Evolutionary conservation across 2,888 invertebrate species (phyloP), one percentile per base, ranked within the genome.

Genomic region (Conistra vaccinii): DNA sequence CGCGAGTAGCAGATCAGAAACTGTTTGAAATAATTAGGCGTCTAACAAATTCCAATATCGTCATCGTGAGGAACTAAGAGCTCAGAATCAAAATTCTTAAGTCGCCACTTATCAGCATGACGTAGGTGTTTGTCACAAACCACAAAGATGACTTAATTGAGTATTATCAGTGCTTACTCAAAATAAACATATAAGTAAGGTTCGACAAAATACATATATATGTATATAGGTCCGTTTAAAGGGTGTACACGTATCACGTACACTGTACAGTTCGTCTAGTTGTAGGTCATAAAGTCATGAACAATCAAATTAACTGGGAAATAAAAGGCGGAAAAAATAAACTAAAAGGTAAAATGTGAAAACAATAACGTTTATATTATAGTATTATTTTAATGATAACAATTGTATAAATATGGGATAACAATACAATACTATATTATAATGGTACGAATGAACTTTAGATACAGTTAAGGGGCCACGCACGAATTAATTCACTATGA

Each of bases 81-180:
- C 35, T 35, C 5, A 6, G 35, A 35, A 35, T 35, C 35, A 35
- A 35, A 35, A 3, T 35, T 35, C 35, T 35, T 35, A 35, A 35
- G 35, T 35, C 35, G 35, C 35, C 35, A 35, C 35, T 35, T 35
- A 35, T 35, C 35, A 35, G 35, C 35, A 35, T 35, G 35, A 35
- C 35, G 35, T 57, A 51, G 12, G 6, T 57, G 17, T 65, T 55
- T 12, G 29, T 61, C 45, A 55, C 53, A 75, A 53, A 78, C 68
- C n/a, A 62, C 48, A 67, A 81, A n/a, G 66, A n/a, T 60, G 53
- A 48, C 62, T 57, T 62, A 76, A 76, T 77, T 67, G n/a, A 17
- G 45, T 67, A n/a, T 57, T 32, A 42, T 76, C 23, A 60, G 29
- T 53, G 51, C 20, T 42, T 57, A 20, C 32, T 76, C 14, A 78